A percentile compares a stretch with the other conserved stretches of the same genome.
Evolutionary conservation across 2,888 invertebrate species (phyloP).

Genomic region (Lapara coniferarum): DNA sequence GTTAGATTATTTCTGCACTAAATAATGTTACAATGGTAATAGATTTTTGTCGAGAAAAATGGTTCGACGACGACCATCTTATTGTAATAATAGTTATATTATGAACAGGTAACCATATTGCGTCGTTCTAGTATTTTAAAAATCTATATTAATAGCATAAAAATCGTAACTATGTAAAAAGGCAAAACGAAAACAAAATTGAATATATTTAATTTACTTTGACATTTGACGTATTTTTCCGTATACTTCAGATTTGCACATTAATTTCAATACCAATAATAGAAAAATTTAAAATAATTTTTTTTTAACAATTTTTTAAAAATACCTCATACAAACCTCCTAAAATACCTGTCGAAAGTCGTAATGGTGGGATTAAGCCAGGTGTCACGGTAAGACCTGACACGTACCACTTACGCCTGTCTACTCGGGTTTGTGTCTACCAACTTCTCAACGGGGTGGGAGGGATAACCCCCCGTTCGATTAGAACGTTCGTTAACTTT

Average conservation of each 20-base stretch:
- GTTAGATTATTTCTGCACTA: not conserved
- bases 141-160: too few relatives aligned
- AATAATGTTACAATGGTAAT: not conserved
- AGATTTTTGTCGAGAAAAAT: not conserved
- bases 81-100: too few relatives aligned
- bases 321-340: not conserved
- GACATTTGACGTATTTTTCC: not conserved
- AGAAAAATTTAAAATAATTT: too few relatives aligned
- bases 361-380: constrained; percentile 64
- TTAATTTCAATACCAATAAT: too few relatives aligned
- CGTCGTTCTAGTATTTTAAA: too few relatives aligned
- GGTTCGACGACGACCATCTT: not conserved
- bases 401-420: constrained; percentile 67
- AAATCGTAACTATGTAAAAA: not conserved
- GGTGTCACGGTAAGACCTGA: constrained; percentile 49
- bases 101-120: too few relatives aligned
- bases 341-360: constrained; percentile 44
- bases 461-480: constrained; percentile 56
- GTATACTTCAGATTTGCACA: too few relatives aligned
- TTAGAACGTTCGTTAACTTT: constrained; percentile 30
- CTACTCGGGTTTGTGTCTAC: constrained; percentile 66
- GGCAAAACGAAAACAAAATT: not conserved
- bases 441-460: constrained; percentile 44
- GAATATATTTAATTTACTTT: not conserved
- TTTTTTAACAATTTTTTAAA: not conserved